Evolutionary conservation across 2,113 vertebrate genomes (phyloP), one percentile per base, ranked within the genome.

Genomic region (Aspidoscelis tigris): DNA sequence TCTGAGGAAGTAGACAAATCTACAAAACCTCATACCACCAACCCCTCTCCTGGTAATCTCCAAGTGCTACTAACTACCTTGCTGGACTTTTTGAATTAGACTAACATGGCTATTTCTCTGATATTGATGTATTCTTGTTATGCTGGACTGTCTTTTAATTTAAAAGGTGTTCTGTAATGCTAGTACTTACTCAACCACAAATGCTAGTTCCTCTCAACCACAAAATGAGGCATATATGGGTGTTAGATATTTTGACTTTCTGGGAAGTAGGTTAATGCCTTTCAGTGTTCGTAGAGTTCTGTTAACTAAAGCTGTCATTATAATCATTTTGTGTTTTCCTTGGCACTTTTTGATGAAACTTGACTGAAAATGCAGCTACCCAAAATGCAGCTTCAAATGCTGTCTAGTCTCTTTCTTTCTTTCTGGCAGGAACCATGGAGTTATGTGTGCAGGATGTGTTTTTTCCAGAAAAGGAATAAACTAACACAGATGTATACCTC

Each of bases 341-440:
- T 70, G 14, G 33, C 10, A 18, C 7, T 43, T 84, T 76, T 22
- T 75, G 44, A n/a, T 69, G 14, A 77, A 26, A 18, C 39, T 24
- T 58, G 22, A 14, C 18, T 84, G 50, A 11, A 78, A 70, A 78
- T 44, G 33, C 24, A 24, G 14, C 58, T 26, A 11, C 5, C n/a
- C 18, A 8, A 39, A 69, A 44, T 47, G 24, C 61, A 26, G 77
- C 2, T 80, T n/a, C 69, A 84, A 26, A 65, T 50, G 3, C 18
- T 58, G 22, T 71, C 26, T 71, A 72, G 75, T 14, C n/a, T 71
- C 50, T 84, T 78, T 71, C 50, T 84, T 78, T 14, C 82, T 84
- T 72, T 39, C 53, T 72, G 55, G 16, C 24, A 65, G 43, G 12
- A 64, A 53, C 53, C 20, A 10, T 47, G 65, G 61, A 50, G 21